Percentiles rank a stretch among this genome's conserved stretches.
These are phyloP conservation scores for Eira barbara DNA, from an alignment of 2,113 vertebrate genomes.

Conservation along the genomic window DNA sequence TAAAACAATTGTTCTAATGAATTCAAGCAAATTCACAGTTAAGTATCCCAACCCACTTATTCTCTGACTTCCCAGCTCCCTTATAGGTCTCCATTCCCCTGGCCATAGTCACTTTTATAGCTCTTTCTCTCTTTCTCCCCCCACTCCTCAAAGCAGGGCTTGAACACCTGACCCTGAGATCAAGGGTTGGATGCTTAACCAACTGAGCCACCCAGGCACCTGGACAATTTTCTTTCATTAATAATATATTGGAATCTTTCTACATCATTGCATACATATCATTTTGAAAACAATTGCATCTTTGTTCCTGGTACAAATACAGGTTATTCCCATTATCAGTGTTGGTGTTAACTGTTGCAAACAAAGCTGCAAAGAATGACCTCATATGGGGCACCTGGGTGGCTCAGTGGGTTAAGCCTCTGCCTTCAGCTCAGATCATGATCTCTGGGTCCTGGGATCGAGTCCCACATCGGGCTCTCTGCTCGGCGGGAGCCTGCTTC, in stretches of 20 bases:
- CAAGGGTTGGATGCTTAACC: neutral
- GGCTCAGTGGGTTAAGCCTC: too few species aligned
- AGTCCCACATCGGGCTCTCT: too few species aligned
- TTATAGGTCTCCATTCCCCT: neutral
- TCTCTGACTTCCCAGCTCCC: neutral
- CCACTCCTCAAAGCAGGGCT: neutral
- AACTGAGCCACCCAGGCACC: neutral
- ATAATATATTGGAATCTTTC: neutral
- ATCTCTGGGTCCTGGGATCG: too few species aligned
- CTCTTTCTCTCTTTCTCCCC: neutral
- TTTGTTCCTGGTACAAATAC: fast-evolving
- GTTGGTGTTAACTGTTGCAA: too few species aligned
- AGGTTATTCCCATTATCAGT: fast-evolving
- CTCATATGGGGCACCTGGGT: too few species aligned
- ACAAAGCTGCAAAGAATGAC: fast-evolving
- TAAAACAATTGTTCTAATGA: neutral
- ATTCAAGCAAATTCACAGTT: neutral
- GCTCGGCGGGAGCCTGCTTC: too few species aligned
- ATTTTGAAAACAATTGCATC: neutral
- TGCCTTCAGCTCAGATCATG: too few species aligned
- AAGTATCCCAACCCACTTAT: neutral
- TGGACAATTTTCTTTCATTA: neutral
- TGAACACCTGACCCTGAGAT: neutral
- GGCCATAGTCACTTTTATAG: too few species aligned
- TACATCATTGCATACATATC: fast-evolving